Evolutionary conservation across 2,113 vertebrate genomes (phyloP).

Genomic region (Platichthys flesus): DNA sequence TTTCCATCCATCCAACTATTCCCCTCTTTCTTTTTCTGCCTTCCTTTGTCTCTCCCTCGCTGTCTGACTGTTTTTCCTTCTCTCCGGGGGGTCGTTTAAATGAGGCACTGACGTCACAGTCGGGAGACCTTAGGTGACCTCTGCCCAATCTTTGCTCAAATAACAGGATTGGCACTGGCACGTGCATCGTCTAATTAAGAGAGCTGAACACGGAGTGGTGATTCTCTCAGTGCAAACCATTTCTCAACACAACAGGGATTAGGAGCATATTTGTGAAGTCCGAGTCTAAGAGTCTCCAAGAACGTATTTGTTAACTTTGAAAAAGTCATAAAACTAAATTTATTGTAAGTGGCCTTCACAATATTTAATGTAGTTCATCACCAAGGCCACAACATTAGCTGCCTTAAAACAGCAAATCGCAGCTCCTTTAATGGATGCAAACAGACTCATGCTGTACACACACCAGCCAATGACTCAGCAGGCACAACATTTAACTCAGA

Average conservation of each 20-base stretch:
- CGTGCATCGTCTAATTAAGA: constrained; percentile 34
- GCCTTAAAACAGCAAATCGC: background rate
- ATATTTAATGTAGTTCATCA: constrained; percentile 26
- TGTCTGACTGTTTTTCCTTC: constrained; percentile 50
- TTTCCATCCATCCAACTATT: constrained; percentile 61
- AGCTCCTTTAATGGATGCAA: constrained; percentile 12
- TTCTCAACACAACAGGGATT: constrained; percentile 27
- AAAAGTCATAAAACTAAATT: constrained; percentile 8
- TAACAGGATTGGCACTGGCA: constrained; percentile 36
- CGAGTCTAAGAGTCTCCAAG: background rate
- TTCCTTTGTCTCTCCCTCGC: constrained; percentile 37
- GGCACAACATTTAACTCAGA: background rate
- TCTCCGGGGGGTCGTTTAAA: constrained; percentile 48
- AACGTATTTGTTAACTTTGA: constrained; percentile 13
- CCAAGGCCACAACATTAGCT: constrained; percentile 2
- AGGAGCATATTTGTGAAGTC: background rate
- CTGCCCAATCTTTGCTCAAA: constrained; percentile 45
- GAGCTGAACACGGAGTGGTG: constrained; percentile 11
- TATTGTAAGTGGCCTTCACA: constrained; percentile 7
- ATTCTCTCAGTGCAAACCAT: constrained; percentile 7
- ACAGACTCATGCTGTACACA: constrained; percentile 6
- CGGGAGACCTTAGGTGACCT: constrained; percentile 58
- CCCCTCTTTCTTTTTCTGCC: constrained; percentile 17
- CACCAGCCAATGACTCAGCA: constrained; percentile 22
- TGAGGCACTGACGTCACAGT: constrained; percentile 47